Conservation (phyloP, 1,140 invertebrate genomes). For the Cotesia vestalis region DNA sequence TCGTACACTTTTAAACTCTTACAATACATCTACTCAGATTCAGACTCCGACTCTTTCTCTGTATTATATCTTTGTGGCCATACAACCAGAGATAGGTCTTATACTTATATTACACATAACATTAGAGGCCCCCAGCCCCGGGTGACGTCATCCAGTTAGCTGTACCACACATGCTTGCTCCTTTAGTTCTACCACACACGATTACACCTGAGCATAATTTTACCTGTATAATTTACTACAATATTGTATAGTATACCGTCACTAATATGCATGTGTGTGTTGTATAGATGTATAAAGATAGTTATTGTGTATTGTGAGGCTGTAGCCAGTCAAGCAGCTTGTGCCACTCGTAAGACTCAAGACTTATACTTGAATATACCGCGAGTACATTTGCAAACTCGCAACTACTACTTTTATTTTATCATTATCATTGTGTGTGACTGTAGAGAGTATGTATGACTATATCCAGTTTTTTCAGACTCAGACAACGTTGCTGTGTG, state of each 20-base stretch:
- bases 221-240: not conserved
- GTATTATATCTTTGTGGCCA: not conserved
- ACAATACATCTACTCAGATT: not conserved
- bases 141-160: slow-evolving; percentile 39
- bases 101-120: slow-evolving; percentile 29
- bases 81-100: slow-evolving; percentile 37
- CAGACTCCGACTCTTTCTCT: not conserved
- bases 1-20: not conserved
- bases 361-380: slow-evolving; percentile 17
- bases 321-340: slow-evolving; percentile 21
- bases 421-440: not conserved
- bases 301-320: not conserved
- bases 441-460: slow-evolving; percentile 6
- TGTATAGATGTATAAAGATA: slow-evolving; percentile 24
- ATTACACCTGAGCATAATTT: not conserved
- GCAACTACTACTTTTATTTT: not conserved
- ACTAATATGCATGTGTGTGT: too few species aligned
- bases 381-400: not conserved
- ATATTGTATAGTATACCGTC: too few species aligned
- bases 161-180: slow-evolving; percentile 15
- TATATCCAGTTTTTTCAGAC: slow-evolving; percentile 33
- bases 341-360: slow-evolving; percentile 1
- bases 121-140: slow-evolving; percentile 30
- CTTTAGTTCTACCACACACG: not conserved
- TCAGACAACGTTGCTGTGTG: too few species aligned